Base-by-base conservation (phyloP, 2,113 vertebrate genomes). In the Oenanthe melanoleuca region DNA sequence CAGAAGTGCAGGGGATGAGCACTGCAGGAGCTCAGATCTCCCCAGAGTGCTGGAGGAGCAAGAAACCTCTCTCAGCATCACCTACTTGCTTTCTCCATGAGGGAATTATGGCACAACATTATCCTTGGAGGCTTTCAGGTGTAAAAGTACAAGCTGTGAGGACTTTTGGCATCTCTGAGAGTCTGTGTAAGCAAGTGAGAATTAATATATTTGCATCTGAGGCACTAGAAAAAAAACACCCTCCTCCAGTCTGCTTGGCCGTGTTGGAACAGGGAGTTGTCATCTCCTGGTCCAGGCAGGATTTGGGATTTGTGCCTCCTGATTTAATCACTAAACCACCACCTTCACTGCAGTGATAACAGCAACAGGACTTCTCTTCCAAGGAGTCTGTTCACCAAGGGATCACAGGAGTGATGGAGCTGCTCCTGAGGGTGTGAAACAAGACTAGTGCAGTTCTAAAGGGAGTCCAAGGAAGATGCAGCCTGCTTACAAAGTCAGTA, bases 111-210 rank as follows among this genome's bases (percentile, higher is more conserved):
- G 64, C 38, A 57, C 74, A 75, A 7, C 31, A 2, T 65, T 60
- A 34, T 63, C 92, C 81, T 74, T 56, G 71, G 69, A 86, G 83
- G 80, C 47, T 96, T 80, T 94, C 17, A 9, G 92, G 80, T 84
- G 86, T 88, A 59, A 45, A 96, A 91, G 69, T 71, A 80, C 72
- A 82, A 70, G 61, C 60, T 93, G 33, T 37, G 72, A 88, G 69
- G 56, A 38, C 44, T 91, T 85, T 4, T 22, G 47, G 50, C 82
- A 53, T 57, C 67, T 80, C 38, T 86, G 64, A 83, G 50, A 73
- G 45, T 50, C 60, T n/a, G 29, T 50, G 64, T 45, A 80, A 85
- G 57, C 22, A 42, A 79, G 56, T 26, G 45, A 80, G n/a, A 59
- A 44, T 74, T 72, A 60, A 75, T 52, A 11, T 29, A 44, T 80